Percentiles rank a stretch among this genome's conserved stretches.
These are phyloP conservation scores for Crax fasciolata DNA, from an alignment of 2,797 vertebrate genomes.

Conservation along the genomic window DNA sequence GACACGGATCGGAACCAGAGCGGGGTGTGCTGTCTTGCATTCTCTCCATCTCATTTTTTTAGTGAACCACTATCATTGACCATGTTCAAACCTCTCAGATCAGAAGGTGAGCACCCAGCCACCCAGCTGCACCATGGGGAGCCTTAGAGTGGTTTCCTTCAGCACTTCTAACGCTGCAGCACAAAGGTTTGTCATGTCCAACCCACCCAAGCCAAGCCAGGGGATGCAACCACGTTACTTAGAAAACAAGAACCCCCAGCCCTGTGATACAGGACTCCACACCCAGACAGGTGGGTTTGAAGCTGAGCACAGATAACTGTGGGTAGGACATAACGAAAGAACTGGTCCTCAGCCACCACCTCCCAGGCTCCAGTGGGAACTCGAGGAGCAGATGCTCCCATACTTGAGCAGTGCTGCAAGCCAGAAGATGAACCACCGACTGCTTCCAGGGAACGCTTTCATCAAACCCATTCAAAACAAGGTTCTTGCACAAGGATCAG, in stretches of 20 bases:
- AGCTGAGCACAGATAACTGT: rapidly evolving
- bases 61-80: background rate
- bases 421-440: background rate
- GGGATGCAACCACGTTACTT: rapidly evolving
- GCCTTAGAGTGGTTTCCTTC: rapidly evolving
- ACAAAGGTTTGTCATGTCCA: background rate
- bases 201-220: background rate
- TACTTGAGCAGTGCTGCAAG: background rate
- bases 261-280: background rate
- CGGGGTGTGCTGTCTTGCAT: too few relatives aligned
- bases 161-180: rapidly evolving
- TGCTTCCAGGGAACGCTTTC: conserved; percentile 50
- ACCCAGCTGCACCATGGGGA: rapidly evolving
- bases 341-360: rapidly evolving
- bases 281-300: background rate
- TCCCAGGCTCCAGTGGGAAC: rapidly evolving
- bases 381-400: background rate
- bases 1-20: background rate
- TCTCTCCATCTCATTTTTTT: background rate
- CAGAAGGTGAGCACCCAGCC: background rate
- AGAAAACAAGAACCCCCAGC: background rate
- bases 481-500: conserved; percentile 73
- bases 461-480: conserved; percentile 63
- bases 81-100: background rate
- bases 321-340: background rate